These are phyloP conservation scores for Gopherus evgoodei DNA, from an alignment of 2,113 vertebrate species.

Conservation along the genomic window DNA sequence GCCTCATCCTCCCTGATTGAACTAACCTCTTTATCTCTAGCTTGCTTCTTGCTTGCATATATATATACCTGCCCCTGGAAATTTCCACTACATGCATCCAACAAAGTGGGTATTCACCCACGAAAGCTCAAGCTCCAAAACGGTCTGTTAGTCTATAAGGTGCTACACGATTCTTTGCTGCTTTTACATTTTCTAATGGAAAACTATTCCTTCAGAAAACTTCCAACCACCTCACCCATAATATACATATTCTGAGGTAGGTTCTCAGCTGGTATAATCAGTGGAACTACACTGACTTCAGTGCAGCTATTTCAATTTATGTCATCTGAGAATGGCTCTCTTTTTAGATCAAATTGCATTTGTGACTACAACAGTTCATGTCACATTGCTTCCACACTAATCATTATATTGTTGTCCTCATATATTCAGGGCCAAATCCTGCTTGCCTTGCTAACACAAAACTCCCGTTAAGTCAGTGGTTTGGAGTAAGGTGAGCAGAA, in stretches of 20 bases:
- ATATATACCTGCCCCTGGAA: too few species aligned
- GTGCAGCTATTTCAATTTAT: neutral
- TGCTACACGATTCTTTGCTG: too few species aligned
- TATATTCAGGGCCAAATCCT: too few species aligned
- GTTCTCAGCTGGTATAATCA: neutral
- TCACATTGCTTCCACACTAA: neutral
- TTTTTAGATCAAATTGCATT: neutral
- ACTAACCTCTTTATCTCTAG: too few species aligned
- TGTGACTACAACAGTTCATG: neutral
- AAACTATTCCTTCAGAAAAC: neutral
- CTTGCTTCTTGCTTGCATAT: too few species aligned
- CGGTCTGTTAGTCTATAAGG: too few species aligned
- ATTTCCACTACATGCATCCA: too few species aligned
- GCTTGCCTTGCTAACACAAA: neutral
- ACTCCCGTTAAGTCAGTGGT: neutral
- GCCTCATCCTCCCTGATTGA: too few species aligned
- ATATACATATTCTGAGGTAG: neutral
- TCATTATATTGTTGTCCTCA: neutral
- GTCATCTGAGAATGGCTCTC: neutral
- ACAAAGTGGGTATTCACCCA: too few species aligned
- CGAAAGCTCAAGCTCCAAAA: too few species aligned
- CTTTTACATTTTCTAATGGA: neutral
- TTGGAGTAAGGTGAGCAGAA: neutral
- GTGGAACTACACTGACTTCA: neutral
- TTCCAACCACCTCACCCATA: neutral